Conservation (phyloP, 2,797 vertebrate species). For the Botia almorhae region DNA sequence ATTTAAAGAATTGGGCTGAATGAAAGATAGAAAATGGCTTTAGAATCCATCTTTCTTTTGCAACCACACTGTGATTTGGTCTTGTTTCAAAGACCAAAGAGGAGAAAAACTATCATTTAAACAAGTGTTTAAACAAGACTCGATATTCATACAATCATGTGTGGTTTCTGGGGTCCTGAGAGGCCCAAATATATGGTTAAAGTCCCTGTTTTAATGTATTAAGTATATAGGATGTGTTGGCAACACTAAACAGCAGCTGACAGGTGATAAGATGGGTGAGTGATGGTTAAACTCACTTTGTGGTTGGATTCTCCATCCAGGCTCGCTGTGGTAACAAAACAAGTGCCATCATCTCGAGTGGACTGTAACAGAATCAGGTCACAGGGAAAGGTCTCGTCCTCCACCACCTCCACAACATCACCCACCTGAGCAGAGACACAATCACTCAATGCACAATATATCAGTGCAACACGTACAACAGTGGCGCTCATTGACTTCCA, state of each 20-base stretch:
- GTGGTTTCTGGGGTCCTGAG: background rate
- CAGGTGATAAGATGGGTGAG: background rate
- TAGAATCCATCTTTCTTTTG: background rate
- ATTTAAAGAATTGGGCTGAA: constrained; percentile 46
- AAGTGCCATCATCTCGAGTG: constrained; percentile 85
- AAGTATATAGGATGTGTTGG: background rate
- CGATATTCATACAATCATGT: too few relatives aligned
- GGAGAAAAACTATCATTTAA: background rate
- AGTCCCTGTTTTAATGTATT: background rate
- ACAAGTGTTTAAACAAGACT: too few relatives aligned
- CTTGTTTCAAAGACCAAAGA: background rate
- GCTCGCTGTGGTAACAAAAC: constrained; percentile 95
- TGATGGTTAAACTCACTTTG: constrained; percentile 81
- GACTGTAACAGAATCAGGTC: constrained; percentile 94
- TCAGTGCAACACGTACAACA: too few relatives aligned
- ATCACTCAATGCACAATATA: too few relatives aligned
- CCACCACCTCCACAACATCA: constrained; percentile 91
- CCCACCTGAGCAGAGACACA: constrained; percentile 82
- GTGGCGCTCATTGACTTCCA: too few relatives aligned
- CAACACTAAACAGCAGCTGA: background rate
- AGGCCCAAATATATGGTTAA: too few relatives aligned
- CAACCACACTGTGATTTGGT: background rate
- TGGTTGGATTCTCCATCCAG: constrained; percentile 98
- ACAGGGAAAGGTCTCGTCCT: constrained; percentile 97
- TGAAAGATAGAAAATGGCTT: constrained; percentile 7